phyloP scores from a whole-genome alignment of 2,888 invertebrate species.

The Neoascia interrupta region DNA sequence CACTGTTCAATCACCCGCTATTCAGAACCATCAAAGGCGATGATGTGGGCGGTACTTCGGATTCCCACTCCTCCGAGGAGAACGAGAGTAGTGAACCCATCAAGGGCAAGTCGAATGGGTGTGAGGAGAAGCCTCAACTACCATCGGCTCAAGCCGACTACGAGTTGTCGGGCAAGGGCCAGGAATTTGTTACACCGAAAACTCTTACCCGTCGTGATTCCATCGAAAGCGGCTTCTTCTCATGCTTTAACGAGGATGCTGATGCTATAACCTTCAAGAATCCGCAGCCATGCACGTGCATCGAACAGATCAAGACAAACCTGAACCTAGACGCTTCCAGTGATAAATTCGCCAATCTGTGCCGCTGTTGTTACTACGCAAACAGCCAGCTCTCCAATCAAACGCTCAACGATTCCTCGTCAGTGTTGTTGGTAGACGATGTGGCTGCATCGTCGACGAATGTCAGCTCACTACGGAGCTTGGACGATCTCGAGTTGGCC shows the following conservation, averaged over 20 bases:
- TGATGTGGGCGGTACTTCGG: conserved; percentile 72
- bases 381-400: conserved; percentile 68
- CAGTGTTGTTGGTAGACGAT: conserved; percentile 83
- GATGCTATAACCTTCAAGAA: conserved; percentile 81
- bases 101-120: conserved; percentile 47
- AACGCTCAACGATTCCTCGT: conserved; percentile 79
- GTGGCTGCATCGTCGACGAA: conserved; percentile 80
- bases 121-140: conserved; percentile 62
- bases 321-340: conserved; percentile 75
- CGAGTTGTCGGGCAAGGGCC: conserved; percentile 72
- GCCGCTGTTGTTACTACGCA: conserved; percentile 78
- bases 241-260: conserved; percentile 90
- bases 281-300: conserved; percentile 73
- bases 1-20: conserved; percentile 83
- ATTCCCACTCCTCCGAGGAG: conserved; percentile 74
- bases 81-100: conserved; percentile 70
- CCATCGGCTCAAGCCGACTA: conserved; percentile 72
- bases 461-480: conserved; percentile 82
- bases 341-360: conserved; percentile 78
- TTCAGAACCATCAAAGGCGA: conserved; percentile 76
- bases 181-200: conserved; percentile 73
- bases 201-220: conserved; percentile 88
- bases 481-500: conserved; percentile 82
- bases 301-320: conserved; percentile 77
- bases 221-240: conserved; percentile 94